phyloP scores from a whole-genome alignment of 2,797 vertebrate genomes.

The Setipinna tenuifilis region DNA sequence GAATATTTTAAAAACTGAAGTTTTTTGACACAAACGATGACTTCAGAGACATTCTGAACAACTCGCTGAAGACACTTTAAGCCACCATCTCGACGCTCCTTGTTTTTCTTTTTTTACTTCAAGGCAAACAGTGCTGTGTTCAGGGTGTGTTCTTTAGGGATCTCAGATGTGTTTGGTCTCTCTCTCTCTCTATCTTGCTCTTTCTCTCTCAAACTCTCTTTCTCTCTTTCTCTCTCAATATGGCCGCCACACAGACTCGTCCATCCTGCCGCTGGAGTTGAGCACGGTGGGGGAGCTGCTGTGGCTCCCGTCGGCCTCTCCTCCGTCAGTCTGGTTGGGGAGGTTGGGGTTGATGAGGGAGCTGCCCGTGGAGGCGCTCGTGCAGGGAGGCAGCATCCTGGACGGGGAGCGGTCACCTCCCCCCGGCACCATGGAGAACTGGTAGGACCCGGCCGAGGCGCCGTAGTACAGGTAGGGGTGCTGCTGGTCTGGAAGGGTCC shows the following conservation, averaged over 20 bases:
- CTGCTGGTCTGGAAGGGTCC: constrained; percentile 92
- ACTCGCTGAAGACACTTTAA: constrained; percentile 35
- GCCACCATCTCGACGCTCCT: neutral
- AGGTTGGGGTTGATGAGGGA: constrained; percentile 87
- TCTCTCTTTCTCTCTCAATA: constrained; percentile 33
- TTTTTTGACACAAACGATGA: constrained; percentile 46
- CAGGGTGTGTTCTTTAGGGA: neutral
- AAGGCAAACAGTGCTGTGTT: constrained; percentile 45
- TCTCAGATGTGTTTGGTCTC: constrained; percentile 21
- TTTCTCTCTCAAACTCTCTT: constrained; percentile 20
- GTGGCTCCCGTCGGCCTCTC: constrained; percentile 87
- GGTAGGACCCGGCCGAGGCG: constrained; percentile 88
- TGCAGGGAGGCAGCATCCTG: constrained; percentile 87
- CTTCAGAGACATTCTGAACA: constrained; percentile 49
- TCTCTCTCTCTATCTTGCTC: neutral
- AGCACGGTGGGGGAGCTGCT: constrained; percentile 89
- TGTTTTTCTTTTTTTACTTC: constrained; percentile 24
- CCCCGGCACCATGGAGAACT: constrained; percentile 89
- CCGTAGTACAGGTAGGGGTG: constrained; percentile 92
- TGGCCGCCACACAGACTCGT: constrained; percentile 80
- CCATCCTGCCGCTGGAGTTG: constrained; percentile 90
- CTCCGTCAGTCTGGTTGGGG: constrained; percentile 84
- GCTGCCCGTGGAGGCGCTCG: constrained; percentile 85
- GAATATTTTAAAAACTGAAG: constrained; percentile 34
- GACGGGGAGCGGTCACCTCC: constrained; percentile 85